Evolutionary conservation across 2,797 vertebrate species (phyloP), one percentile per base, ranked within the genome.

Genomic region (Buceros bicornis): DNA sequence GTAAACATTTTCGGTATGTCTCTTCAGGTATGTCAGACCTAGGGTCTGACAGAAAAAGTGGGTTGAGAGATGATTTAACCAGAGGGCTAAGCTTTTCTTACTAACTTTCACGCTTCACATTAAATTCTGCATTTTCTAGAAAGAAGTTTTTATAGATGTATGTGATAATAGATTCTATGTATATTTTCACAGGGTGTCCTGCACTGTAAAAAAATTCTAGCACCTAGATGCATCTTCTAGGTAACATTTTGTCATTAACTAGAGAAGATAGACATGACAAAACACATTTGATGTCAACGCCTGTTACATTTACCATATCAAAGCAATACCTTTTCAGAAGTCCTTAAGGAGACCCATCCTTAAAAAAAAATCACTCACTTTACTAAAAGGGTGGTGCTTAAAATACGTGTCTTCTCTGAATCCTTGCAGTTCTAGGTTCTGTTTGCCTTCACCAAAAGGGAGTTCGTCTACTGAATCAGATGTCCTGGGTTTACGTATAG

Each of bases 261-360:
- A 2, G 69, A 82, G 25, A 16, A 33, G 15, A 42, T 80, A 33
- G 19, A 13, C 8, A 14, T 42, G 25, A 62, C 57, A 29, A 94
- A 90, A 67, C 10, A 70, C 60, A 70, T 83, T 54, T 54, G 4
- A 47, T 76, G 11, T 60, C n/a, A 29, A 1, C 43, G 29, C 48
- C n/a, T 56, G 28, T 42, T 79, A 35, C 5, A 12, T 70, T 61
- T 45, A 22, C 5, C 22, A 16, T 37, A 76, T 42, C 42, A 72
- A 51, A 72, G 62, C 37, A 57, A 20, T 21, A 37, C 10, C 6
- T 45, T 83, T 86, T 90, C 6, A 1, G 12, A 79, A 65, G 31
- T 56, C n/a, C 54, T 85, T 45, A 73, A 43, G 21, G 37, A 82
- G n/a, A 65, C 22, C 16, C 8, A 31, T 48, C 24, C 0, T 0